Evolutionary conservation across 2,113 vertebrate species (phyloP).

Genomic region (Mus spicilegus): DNA sequence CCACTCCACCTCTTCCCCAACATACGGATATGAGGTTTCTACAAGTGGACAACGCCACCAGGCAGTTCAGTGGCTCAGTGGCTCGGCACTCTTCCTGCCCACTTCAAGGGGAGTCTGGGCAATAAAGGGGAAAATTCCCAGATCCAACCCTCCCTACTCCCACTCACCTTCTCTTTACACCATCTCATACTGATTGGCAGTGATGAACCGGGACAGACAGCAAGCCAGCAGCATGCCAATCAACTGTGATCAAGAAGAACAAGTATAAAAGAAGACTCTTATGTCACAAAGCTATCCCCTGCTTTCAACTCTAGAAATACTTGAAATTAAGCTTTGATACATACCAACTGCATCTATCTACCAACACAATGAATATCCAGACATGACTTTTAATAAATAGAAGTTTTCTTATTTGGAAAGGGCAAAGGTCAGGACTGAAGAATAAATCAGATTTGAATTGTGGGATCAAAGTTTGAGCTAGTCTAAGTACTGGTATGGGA

Average conservation of each 20-base stretch:
- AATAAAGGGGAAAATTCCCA: neutral
- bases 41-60: neutral
- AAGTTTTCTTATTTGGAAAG: neutral
- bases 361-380: neutral
- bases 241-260: constrained; percentile 87
- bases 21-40: constrained; percentile 33
- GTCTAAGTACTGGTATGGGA: neutral
- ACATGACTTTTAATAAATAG: neutral
- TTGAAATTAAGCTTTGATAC: neutral
- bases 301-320: neutral
- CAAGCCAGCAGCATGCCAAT: constrained; percentile 99
- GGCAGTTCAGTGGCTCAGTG: neutral
- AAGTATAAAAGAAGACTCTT: constrained; percentile 41
- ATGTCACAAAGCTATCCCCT: neutral
- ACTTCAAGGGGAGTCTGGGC: neutral
- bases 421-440: neutral
- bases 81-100: neutral
- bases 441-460: neutral
- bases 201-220: constrained; percentile 99
- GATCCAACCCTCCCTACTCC: neutral
- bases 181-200: constrained; percentile 99
- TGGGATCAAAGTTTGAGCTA: neutral
- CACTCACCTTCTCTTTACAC: constrained; percentile 96
- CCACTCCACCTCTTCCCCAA: neutral
- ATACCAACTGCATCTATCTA: neutral